Evolutionary conservation across 1,140 invertebrate genomes (phyloP), one percentile per base, ranked within the genome.

Genomic region (Drosophila fuyamai): DNA sequence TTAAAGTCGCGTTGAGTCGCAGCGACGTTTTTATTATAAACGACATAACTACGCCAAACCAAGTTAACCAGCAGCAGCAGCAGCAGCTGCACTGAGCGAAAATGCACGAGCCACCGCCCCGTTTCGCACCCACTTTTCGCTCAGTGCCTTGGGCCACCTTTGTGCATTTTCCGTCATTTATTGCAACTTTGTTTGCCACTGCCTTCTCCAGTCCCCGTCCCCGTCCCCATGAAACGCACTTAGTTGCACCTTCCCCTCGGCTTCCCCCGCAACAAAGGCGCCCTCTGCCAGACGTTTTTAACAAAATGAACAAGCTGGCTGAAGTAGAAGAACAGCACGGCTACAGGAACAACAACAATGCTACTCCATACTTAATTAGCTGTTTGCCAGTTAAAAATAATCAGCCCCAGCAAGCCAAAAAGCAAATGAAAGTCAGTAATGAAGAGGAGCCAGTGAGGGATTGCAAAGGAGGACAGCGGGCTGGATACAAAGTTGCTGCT

Each of bases 351-450:
- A 50, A 54, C 72, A 66, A 76, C 74, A 89, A 79, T 79, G 82
- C 83, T 86, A 86, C 83, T 86, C 82, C 82, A 90, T 89, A 89
- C 84, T 89, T 89, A 89, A 89, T 89, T 89, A 89, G 84, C 85
- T 90, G 85, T 90, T 89, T 90, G 77, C 85, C 84, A 89, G 84
- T 89, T 90, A 88, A 89, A 89, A 89, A 89, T 89, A 89, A 89
- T 90, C 84, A 89, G 77, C 74, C 82, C 80, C 68, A 80, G 72
- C 65, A 79, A 84, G 84, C 84, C 80, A 89, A 77, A 86, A 88
- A 89, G 84, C 83, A 88, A 88, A 88, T 88, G 83, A 74, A 88
- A 89, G 83, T 83, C 83, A 66, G 83, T 66, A 86, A 67, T 70
- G 68, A 73, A 79, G 59, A 73, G 58, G 43, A 76, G 56, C 47